Evolutionary conservation across 2,888 invertebrate genomes (phyloP), one percentile per base, ranked within the genome.

Genomic region (Hoplodrina blanda): DNA sequence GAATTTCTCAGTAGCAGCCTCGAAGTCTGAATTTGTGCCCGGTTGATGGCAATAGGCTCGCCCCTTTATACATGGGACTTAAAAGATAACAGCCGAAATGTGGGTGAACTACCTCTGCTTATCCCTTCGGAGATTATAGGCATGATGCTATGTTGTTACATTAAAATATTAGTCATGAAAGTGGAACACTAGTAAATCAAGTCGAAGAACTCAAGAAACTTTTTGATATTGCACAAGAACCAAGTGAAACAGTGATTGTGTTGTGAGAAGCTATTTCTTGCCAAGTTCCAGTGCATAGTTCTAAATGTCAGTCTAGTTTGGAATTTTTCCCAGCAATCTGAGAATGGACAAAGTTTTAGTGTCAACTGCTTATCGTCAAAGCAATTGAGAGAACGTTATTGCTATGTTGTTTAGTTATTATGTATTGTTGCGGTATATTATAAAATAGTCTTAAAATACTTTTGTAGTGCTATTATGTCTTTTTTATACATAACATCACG

Each of bases 221-320:
- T 73, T 69, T 69, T 75, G 73, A 75, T 69, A 82, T 62, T 78
- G 50, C 52, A 59, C 46, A 49, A 61, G 69, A 60, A 46, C n/a
- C 8, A 19, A 56, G 56, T 54, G 53, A 78, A 78, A 78, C 76
- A 78, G 69, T 78, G 57, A 78, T 66, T 56, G 62, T 70, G 65
- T 69, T 59, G 60, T 56, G 64, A 64, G 64, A 49, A 62, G 54
- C 66, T 30, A 63, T 55, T 71, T 57, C 59, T 75, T 82, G 81
- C 65, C 62, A 80, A 81, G 59, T 80, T 69, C 2, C 11, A 65
- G 59, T 63, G 64, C 69, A 74, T 62, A 67, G 72, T 72, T 80
- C 57, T 20, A 53, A 63, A 71, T 76, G 64, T 71, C 64, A 57
- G 44, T 54, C 49, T 41, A 41, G 75, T 50, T 69, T 60, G 25